Evolutionary conservation across 2,113 vertebrate genomes (phyloP).

Genomic region (Caranx melampygus): DNA sequence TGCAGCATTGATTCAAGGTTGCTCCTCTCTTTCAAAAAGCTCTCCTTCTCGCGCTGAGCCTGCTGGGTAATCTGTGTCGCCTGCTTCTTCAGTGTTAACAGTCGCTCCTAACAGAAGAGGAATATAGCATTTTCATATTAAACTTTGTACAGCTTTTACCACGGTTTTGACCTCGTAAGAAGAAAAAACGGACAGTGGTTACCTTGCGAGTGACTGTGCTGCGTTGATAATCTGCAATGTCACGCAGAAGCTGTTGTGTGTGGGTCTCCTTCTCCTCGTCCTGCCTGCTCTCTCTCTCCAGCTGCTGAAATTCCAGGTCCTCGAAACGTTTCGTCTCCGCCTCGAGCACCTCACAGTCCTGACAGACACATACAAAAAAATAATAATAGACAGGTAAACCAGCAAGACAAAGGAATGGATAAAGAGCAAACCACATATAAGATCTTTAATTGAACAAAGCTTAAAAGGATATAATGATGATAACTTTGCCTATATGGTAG

Average conservation of each 20-base stretch:
- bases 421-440: background rate
- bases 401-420: background rate
- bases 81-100: constrained; percentile 94
- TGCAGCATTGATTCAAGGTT: constrained; percentile 94
- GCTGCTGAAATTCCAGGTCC: constrained; percentile 96
- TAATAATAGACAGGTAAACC: constrained; percentile 8
- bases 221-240: constrained; percentile 92
- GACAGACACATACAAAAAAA: constrained; percentile 36
- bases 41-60: constrained; percentile 92
- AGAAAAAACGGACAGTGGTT: background rate
- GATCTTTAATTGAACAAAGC: no score
- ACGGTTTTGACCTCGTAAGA: no score
- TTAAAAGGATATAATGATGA: background rate
- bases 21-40: constrained; percentile 94
- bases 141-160: no score
- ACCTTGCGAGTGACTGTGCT: constrained; percentile 92
- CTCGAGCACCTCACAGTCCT: constrained; percentile 93
- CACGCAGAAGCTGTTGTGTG: constrained; percentile 91
- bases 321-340: constrained; percentile 95
- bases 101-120: constrained; percentile 86
- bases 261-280: constrained; percentile 95
- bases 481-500: background rate
- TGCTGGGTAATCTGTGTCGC: constrained; percentile 92
- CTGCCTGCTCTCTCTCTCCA: constrained; percentile 92
- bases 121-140: no score